Evolutionary conservation across 2,888 invertebrate species (phyloP).

Genomic region (Sipha maydis): DNA sequence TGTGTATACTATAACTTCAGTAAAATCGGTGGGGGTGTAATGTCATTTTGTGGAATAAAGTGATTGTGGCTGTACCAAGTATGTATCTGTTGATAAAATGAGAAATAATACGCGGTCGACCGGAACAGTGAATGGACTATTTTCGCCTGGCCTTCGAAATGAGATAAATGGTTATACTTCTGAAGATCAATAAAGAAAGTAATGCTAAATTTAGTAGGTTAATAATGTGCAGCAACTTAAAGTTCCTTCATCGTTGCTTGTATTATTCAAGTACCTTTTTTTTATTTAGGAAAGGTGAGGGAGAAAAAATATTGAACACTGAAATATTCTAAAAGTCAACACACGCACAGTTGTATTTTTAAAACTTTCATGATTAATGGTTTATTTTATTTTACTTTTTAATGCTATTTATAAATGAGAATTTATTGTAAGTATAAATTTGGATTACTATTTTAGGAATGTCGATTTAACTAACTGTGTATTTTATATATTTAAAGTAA

Average conservation of each 20-base stretch:
- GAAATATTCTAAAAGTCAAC: slow-evolving; percentile 7
- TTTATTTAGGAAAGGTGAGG: background rate
- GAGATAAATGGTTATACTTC: slow-evolving; percentile 53
- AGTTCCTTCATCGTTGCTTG: background rate
- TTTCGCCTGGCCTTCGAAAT: slow-evolving; percentile 42
- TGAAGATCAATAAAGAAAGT: slow-evolving; percentile 45
- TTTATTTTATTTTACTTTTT: slow-evolving; percentile 6
- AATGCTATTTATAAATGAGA: background rate
- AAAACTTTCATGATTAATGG: background rate
- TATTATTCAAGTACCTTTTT: slow-evolving; percentile 15
- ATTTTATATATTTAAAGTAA: background rate
- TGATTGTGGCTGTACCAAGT: slow-evolving; percentile 29
- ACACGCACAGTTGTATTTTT: background rate
- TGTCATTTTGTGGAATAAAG: slow-evolving; percentile 51
- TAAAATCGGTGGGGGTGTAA: background rate
- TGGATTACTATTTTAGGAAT: background rate
- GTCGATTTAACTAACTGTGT: background rate
- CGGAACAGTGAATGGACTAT: slow-evolving; percentile 48
- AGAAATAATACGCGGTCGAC: slow-evolving; percentile 57
- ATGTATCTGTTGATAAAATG: slow-evolving; percentile 52
- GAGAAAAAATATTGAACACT: background rate
- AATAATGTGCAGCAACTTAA: background rate
- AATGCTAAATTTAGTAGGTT: slow-evolving; percentile 30
- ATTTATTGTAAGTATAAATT: background rate
- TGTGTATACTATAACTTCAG: background rate